These are phyloP conservation scores for Microctenopoma stevenorrisi DNA, from an alignment of 2,797 vertebrate genomes.

Conservation along the genomic window DNA sequence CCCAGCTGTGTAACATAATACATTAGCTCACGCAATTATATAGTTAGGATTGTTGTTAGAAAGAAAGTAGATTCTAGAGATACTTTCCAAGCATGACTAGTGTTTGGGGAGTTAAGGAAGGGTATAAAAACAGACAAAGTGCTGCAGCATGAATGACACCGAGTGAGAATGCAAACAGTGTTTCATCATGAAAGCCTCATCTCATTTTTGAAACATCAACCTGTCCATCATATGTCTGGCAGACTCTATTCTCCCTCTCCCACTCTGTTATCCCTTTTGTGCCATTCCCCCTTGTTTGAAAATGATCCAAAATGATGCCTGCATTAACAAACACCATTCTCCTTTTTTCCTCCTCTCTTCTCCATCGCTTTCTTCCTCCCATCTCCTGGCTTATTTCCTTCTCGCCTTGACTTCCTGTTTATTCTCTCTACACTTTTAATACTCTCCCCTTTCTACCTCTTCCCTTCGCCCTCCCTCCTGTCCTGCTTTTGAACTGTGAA, in stretches of 20 bases:
- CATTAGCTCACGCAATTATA: constrained; percentile 32
- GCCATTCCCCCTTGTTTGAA: constrained; percentile 36
- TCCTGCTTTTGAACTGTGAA: constrained; percentile 59
- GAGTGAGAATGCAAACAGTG: constrained; percentile 43
- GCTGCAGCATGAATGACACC: constrained; percentile 44
- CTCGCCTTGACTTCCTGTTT: constrained; percentile 18
- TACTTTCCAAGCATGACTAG: constrained; percentile 5
- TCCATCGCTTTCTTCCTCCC: constrained; percentile 6
- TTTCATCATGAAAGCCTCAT: constrained; percentile 72
- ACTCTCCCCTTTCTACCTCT: constrained; percentile 23
- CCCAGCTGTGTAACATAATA: constrained; percentile 49
- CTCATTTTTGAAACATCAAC: constrained; percentile 66
- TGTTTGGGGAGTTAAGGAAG: constrained; percentile 10
- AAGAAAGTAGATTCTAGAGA: constrained; percentile 25
- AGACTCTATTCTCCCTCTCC: constrained; percentile 46
- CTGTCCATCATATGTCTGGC: constrained; percentile 58
- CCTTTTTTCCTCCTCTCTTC: constrained; percentile 2
- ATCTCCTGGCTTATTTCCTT: not conserved
- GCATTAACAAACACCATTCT: constrained; percentile 21
- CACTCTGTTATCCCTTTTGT: constrained; percentile 40
- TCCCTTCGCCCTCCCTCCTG: constrained; percentile 11
- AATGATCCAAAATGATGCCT: constrained; percentile 27
- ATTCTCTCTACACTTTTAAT: constrained; percentile 36
- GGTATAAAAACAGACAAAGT: constrained; percentile 33
- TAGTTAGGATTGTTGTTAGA: constrained; percentile 24